Conservation (phyloP, 2,113 vertebrate genomes). For the Geococcyx californianus region DNA sequence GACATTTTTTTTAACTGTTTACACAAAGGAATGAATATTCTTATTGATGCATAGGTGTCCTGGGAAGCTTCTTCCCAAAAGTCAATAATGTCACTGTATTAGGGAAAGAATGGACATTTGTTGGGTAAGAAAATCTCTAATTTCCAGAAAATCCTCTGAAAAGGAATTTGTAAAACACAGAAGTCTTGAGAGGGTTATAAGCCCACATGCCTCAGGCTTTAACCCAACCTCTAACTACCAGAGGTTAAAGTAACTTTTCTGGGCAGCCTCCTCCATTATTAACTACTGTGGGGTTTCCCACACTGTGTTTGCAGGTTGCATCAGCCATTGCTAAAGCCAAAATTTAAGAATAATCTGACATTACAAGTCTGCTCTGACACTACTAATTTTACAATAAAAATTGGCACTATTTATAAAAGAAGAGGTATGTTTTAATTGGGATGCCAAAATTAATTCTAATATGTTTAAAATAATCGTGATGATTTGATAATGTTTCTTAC, state of each 20-base stretch:
- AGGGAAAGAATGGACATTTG: not conserved
- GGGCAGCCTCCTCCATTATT: slow-evolving; percentile 14
- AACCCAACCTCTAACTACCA: not conserved
- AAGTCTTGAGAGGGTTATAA: not conserved
- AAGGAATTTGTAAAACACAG: not conserved
- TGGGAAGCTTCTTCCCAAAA: not conserved
- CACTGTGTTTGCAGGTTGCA: not conserved
- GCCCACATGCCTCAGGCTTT: not conserved
- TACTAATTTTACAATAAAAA: not conserved
- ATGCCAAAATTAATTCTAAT: not conserved
- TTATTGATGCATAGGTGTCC: not conserved
- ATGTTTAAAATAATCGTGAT: not conserved
- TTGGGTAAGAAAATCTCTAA: not conserved
- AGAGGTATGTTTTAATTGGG: not conserved
- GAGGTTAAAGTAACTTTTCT: not conserved
- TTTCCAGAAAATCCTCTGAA: not conserved
- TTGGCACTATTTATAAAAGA: not conserved
- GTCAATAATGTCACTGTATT: not conserved
- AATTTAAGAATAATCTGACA: not conserved
- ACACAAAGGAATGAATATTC: not conserved
- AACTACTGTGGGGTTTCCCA: not conserved
- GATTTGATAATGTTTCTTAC: not conserved
- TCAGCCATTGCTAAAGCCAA: not conserved
- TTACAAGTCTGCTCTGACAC: not conserved
- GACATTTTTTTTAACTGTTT: not conserved